Evolutionary conservation across 53 echinoderm and acorn worm species (phyloP).

Genomic region (Henricia sp.): DNA sequence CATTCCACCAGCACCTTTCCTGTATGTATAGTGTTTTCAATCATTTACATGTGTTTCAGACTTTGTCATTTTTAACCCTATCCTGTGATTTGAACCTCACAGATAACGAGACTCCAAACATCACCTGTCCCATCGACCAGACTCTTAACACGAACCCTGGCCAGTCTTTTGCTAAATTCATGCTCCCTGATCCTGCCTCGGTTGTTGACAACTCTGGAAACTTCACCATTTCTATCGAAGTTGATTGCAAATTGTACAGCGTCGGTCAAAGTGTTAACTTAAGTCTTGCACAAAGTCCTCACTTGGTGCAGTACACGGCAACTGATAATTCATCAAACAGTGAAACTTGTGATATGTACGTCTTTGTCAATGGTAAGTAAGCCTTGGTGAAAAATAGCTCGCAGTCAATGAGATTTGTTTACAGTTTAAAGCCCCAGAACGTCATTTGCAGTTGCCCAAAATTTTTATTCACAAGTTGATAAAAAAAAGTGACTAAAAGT

Average conservation of each 20-base stretch:
- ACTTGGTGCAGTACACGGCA: not conserved
- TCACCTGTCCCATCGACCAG: not conserved
- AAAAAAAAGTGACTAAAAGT: no score
- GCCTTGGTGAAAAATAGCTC: no score
- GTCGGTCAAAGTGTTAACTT: not conserved
- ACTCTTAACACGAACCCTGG: not conserved
- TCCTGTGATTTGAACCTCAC: no score
- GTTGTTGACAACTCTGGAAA: conserved; percentile 2
- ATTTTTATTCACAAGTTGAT: no score
- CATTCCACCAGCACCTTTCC: no score
- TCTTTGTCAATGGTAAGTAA: not conserved
- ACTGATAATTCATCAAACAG: not conserved
- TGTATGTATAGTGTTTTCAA: no score
- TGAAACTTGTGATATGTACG: not conserved
- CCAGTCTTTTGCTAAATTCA: not conserved
- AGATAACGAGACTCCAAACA: no score
- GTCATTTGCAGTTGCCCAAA: no score
- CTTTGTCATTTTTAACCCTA: no score
- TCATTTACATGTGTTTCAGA: no score
- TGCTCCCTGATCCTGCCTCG: not conserved
- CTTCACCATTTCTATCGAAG: not conserved
- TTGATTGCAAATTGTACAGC: not conserved
- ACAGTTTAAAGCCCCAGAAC: no score
- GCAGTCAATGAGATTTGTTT: no score
- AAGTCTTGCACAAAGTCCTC: not conserved